Evolutionary conservation across 2,113 vertebrate genomes (phyloP).

Genomic region (Bostrychus sinensis): DNA sequence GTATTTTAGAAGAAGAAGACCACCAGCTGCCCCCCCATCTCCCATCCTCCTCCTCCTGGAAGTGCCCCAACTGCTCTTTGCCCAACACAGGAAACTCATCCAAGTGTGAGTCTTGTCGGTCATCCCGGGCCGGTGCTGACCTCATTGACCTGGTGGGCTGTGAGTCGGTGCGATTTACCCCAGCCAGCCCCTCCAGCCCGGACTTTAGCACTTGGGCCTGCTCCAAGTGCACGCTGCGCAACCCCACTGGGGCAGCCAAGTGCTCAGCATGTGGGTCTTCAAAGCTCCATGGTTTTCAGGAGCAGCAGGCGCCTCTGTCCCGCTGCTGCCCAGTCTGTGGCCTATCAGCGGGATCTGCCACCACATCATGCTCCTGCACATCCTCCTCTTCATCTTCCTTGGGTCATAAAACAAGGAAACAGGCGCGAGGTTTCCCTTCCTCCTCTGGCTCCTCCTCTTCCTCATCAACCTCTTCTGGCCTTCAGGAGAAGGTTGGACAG

Average conservation of each 20-base stretch:
- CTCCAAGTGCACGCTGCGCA: slow-evolving; percentile 93
- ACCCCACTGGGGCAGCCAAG: slow-evolving; percentile 84
- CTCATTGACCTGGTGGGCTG: slow-evolving; percentile 87
- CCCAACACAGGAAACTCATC: slow-evolving; percentile 53
- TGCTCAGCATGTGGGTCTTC: slow-evolving; percentile 92
- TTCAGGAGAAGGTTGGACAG: slow-evolving; percentile 76
- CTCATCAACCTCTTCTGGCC: slow-evolving; percentile 40
- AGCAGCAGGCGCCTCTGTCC: slow-evolving; percentile 66
- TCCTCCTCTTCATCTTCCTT: slow-evolving; percentile 56
- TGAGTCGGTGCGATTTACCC: slow-evolving; percentile 90
- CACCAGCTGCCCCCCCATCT: slow-evolving; percentile 54
- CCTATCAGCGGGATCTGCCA: slow-evolving; percentile 57
- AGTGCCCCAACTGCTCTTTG: slow-evolving; percentile 84
- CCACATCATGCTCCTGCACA: slow-evolving; percentile 56
- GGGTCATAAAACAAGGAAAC: slow-evolving; percentile 78
- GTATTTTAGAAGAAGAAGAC: slow-evolving; percentile 88
- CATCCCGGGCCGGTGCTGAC: slow-evolving; percentile 76
- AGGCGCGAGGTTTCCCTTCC: slow-evolving; percentile 70
- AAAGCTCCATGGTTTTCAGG: slow-evolving; percentile 96
- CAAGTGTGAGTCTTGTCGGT: slow-evolving; percentile 82
- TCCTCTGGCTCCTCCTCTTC: slow-evolving; percentile 55
- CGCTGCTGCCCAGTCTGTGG: slow-evolving; percentile 81
- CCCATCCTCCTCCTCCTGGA: slow-evolving; percentile 75
- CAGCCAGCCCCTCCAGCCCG: slow-evolving; percentile 90
- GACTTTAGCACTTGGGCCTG: slow-evolving; percentile 97